Percentiles rank a stretch among this genome's conserved stretches.
These are phyloP conservation scores for Pelosia muscerda DNA, from an alignment of 2,888 invertebrate species.

Conservation along the genomic window DNA sequence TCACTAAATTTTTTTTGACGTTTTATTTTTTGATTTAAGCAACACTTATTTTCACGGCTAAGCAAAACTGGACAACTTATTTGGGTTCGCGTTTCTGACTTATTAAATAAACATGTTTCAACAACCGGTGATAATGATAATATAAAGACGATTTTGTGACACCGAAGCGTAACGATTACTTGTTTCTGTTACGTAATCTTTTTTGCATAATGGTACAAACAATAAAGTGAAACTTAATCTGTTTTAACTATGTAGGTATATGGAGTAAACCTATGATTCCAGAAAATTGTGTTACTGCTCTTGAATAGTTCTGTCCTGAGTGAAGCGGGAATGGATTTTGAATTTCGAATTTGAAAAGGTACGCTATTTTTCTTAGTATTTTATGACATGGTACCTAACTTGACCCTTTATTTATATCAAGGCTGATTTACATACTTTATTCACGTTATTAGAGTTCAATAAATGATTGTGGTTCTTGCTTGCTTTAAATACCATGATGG, in stretches of 20 bases:
- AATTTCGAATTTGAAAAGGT: too few relatives aligned
- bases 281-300: too few relatives aligned
- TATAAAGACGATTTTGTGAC: constrained; percentile 25
- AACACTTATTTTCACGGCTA: constrained; percentile 14
- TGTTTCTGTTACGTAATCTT: background rate
- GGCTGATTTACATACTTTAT: too few relatives aligned
- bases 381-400: too few relatives aligned
- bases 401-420: too few relatives aligned
- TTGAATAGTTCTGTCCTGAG: too few relatives aligned
- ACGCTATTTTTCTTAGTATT: too few relatives aligned
- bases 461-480: too few relatives aligned
- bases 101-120: constrained; percentile 46
- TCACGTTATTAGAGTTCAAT: too few relatives aligned
- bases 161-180: constrained; percentile 33
- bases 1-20: background rate
- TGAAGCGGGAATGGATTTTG: too few relatives aligned
- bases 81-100: constrained; percentile 18
- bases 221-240: background rate
- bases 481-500: too few relatives aligned
- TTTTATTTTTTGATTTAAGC: background rate
- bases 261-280: too few relatives aligned
- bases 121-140: constrained; percentile 34
- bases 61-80: constrained; percentile 29
- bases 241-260: background rate
- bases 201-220: background rate